Base-by-base conservation (phyloP, 2,113 vertebrate species). In the Puntigrus tetrazona region DNA sequence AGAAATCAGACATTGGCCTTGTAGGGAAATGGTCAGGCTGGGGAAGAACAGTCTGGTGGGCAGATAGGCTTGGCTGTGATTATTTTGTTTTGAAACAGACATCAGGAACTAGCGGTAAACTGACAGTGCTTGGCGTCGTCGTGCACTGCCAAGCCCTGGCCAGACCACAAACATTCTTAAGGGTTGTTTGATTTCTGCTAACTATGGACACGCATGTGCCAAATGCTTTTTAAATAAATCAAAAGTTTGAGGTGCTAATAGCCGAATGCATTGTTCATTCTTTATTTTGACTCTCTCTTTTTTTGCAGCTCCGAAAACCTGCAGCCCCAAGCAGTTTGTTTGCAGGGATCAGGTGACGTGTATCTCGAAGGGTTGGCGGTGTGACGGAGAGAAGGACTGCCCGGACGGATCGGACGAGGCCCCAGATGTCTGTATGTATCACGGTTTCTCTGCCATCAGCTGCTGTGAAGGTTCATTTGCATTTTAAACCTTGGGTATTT, bases 351-450 rank as follows among this genome's bases (percentile, higher is more conserved):
- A 97, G 89, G 95, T 98, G 85, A 99, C 97, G 18, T 99, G 98
- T 90, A 98, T 99, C 91, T 99, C 98, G 1, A 99, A 98, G 89
- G 98, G 98, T 88, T 99, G 98, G 98, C 93, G 97, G 78, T 99
- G 98, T 69, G 98, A 99, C 14, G 96, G 97, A 3, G 98, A 99
- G 91, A 97, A 97, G 89, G 98, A 99, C 92, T 99, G 98, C 89
- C 97, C 98, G 0, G 98, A 99, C 11, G 97, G 98, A 84, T 99
- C 97, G 0, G 98, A 99, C 0, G 98, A 99, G 91, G 95, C 96
- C 31, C 95, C 96, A 0, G 97, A 99, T 81, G 96, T 99, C 88
- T 99, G 98, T 99, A 94, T 91, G 98, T 97, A 76, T 16, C 22
- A 16, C 72, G 47, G 38, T 43, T 74, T 74, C 38, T 72, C 3